Conservation (phyloP, 2,797 vertebrate species). For the Enteromius paludinosus region DNA sequence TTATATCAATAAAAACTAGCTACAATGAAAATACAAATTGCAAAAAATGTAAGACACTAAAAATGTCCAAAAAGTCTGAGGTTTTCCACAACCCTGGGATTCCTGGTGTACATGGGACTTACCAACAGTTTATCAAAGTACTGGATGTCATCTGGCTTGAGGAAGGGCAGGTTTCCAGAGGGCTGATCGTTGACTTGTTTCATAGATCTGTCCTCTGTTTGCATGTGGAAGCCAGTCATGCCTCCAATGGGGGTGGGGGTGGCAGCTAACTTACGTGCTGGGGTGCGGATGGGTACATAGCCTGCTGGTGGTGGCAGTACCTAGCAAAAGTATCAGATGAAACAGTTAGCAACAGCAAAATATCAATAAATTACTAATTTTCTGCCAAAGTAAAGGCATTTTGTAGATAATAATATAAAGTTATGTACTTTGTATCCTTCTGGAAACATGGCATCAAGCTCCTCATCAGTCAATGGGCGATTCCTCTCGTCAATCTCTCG, state of each 20-base stretch:
- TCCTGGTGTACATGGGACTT: conserved; percentile 55
- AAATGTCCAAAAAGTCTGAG: too few relatives aligned
- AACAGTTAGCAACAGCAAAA: background rate
- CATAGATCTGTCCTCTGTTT: conserved; percentile 92
- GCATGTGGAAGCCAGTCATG: conserved; percentile 99
- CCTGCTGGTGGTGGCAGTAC: conserved; percentile 96
- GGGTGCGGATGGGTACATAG: conserved; percentile 97
- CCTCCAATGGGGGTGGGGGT: conserved; percentile 96
- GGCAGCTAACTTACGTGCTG: conserved; percentile 94
- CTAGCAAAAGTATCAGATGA: conserved; percentile 66
- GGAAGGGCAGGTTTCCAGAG: conserved; percentile 97
- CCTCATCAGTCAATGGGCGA: conserved; percentile 95
- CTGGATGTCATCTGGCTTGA: conserved; percentile 98
- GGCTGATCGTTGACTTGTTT: conserved; percentile 98
- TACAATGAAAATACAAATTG: too few relatives aligned
- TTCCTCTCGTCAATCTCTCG: conserved; percentile 98
- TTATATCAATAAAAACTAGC: background rate
- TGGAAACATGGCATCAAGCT: conserved; percentile 98
- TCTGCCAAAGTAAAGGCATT: background rate
- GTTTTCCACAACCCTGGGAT: too few relatives aligned
- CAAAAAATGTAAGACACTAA: too few relatives aligned
- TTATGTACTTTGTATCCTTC: conserved; percentile 93
- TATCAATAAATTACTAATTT: background rate
- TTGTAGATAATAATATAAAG: background rate
- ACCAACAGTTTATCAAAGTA: conserved; percentile 99